Conservation (phyloP, 2,888 invertebrate species). For the Sinodicranocentrus sp. region DNA sequence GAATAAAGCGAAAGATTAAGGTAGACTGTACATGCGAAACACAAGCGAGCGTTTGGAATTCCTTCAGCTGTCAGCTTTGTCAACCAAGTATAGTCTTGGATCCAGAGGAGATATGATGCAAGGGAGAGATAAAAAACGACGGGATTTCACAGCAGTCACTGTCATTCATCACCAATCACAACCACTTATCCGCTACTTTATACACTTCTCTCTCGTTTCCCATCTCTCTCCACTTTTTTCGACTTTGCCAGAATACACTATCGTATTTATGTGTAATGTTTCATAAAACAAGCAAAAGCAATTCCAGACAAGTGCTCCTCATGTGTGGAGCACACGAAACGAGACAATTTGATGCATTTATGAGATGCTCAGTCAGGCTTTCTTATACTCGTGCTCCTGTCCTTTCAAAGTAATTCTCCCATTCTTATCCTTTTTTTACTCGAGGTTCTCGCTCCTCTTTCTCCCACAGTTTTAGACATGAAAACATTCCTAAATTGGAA, state of each 20-base stretch:
- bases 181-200: slow-evolving; percentile 70
- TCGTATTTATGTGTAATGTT: slow-evolving; percentile 14
- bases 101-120: slow-evolving; percentile 46
- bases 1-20: slow-evolving; percentile 65
- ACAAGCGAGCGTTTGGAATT: slow-evolving; percentile 43
- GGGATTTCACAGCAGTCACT: slow-evolving; percentile 70
- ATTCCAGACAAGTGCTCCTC: neutral
- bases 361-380: slow-evolving; percentile 56
- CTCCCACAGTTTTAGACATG: neutral
- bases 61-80: slow-evolving; percentile 66
- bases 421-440: slow-evolving; percentile 40
- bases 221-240: neutral
- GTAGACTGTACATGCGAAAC: slow-evolving; percentile 40
- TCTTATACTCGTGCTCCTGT: slow-evolving; percentile 36
- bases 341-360: slow-evolving; percentile 48
- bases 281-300: slow-evolving; percentile 10
- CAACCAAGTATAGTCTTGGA: slow-evolving; percentile 33
- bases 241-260: neutral
- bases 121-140: slow-evolving; percentile 63
- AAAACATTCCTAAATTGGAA: neutral
- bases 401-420: slow-evolving; percentile 44
- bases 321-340: slow-evolving; percentile 23
- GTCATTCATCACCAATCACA: slow-evolving; percentile 72
- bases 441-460: neutral
- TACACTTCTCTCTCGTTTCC: slow-evolving; percentile 39